A percentile compares a stretch with the other conserved stretches of the same genome.
Conservation (phyloP, 1,140 invertebrate genomes). For the Acromyrmex heyeri region DNA sequence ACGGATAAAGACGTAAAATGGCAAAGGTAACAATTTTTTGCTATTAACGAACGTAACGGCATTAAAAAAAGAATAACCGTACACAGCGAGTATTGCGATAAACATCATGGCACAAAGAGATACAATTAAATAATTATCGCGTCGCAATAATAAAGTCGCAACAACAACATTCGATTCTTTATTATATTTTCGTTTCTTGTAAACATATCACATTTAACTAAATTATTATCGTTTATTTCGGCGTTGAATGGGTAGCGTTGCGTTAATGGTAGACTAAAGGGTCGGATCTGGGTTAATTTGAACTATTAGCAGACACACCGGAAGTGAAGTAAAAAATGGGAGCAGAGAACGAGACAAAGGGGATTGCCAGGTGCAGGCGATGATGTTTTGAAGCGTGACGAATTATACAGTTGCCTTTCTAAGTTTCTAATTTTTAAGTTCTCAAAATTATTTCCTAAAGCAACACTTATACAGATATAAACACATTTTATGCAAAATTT, state of each 20-base stretch:
- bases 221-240: slow-evolving; percentile 69
- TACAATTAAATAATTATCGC: slow-evolving; percentile 19
- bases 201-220: slow-evolving; percentile 17
- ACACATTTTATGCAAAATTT: background rate
- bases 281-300: slow-evolving; percentile 78
- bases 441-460: background rate
- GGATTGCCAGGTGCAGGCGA: slow-evolving; percentile 26
- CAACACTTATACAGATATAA: background rate
- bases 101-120: background rate
- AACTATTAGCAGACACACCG: slow-evolving; percentile 76
- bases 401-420: background rate
- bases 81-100: background rate
- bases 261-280: slow-evolving; percentile 31
- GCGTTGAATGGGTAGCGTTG: background rate
- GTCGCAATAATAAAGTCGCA: background rate
- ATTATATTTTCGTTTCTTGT: background rate
- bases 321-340: slow-evolving; percentile 63
- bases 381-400: slow-evolving; percentile 39
- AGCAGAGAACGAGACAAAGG: slow-evolving; percentile 43
- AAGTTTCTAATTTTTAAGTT: slow-evolving; percentile 8
- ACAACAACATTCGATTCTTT: background rate
- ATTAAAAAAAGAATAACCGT: background rate
- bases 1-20: background rate
- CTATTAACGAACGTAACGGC: background rate
- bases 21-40: background rate